Percentiles rank a stretch among this genome's conserved stretches.
phyloP scores from a whole-genome alignment of 2,888 invertebrate genomes.

The Noctua janthina region DNA sequence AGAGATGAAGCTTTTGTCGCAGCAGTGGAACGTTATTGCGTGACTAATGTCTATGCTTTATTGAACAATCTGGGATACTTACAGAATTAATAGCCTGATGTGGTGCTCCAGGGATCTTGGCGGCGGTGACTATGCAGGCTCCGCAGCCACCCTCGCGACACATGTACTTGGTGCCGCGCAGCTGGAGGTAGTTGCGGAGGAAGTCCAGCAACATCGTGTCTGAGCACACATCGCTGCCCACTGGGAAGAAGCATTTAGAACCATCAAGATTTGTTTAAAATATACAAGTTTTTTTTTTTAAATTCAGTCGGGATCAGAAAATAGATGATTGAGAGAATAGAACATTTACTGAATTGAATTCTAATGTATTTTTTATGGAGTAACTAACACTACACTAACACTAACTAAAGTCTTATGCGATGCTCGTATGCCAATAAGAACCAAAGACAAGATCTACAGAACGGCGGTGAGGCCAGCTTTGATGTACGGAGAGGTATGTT shows the following conservation, averaged over 20 bases:
- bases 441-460: too few species aligned
- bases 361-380: too few species aligned
- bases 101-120: conserved; percentile 69
- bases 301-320: too few species aligned
- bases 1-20: background rate
- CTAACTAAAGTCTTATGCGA: too few species aligned
- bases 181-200: conserved; percentile 87
- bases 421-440: too few species aligned
- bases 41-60: background rate
- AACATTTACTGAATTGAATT: too few species aligned
- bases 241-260: conserved; percentile 39
- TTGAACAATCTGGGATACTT: conserved; percentile 56
- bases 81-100: conserved; percentile 91
- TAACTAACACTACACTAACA: too few species aligned
- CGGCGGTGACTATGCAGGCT: conserved; percentile 88
- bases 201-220: conserved; percentile 84
- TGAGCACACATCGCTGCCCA: conserved; percentile 66
- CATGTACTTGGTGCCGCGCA: conserved; percentile 90
- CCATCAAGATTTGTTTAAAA: background rate
- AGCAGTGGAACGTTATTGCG: background rate
- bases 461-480: too few species aligned
- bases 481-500: too few species aligned
- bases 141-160: conserved; percentile 90
- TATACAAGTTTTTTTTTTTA: too few species aligned
- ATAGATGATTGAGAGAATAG: too few species aligned